These are phyloP conservation scores for Trypoxylus dichotomus DNA, from an alignment of 1,140 invertebrate genomes.

Conservation along the genomic window DNA sequence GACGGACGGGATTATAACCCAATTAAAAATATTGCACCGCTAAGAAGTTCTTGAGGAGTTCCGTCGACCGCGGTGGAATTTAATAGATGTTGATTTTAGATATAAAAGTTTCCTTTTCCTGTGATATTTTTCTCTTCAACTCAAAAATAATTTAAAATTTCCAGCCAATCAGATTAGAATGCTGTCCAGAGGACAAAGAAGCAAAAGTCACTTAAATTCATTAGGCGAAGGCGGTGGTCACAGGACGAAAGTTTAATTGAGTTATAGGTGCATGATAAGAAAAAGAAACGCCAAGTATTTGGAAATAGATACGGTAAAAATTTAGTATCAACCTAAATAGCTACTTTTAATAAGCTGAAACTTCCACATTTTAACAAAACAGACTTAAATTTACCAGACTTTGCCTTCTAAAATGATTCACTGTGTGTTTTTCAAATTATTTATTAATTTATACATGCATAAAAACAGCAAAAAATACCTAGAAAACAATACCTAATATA, in stretches of 20 bases:
- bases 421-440: too few species aligned
- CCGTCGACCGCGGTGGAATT: neutral
- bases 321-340: too few species aligned
- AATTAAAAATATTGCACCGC: slow-evolving; percentile 2
- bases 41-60: neutral
- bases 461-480: too few species aligned
- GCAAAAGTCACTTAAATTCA: neutral
- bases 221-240: neutral
- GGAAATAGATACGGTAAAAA: too few species aligned
- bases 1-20: neutral
- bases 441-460: too few species aligned
- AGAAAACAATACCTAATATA: too few species aligned
- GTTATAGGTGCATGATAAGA: neutral
- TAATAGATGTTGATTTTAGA: slow-evolving; percentile 3
- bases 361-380: too few species aligned
- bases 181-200: neutral
- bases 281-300: neutral
- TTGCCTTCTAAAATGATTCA: too few species aligned
- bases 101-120: neutral
- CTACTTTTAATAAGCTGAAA: too few species aligned
- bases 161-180: neutral
- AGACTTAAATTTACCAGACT: too few species aligned
- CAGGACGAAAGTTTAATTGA: neutral
- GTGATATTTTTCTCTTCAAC: neutral
- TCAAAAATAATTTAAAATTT: slow-evolving; percentile 5